Percentiles rank a stretch among this genome's conserved stretches.
Conservation (phyloP, 2,888 invertebrate genomes). For the Fissipunctia ypsillon region DNA sequence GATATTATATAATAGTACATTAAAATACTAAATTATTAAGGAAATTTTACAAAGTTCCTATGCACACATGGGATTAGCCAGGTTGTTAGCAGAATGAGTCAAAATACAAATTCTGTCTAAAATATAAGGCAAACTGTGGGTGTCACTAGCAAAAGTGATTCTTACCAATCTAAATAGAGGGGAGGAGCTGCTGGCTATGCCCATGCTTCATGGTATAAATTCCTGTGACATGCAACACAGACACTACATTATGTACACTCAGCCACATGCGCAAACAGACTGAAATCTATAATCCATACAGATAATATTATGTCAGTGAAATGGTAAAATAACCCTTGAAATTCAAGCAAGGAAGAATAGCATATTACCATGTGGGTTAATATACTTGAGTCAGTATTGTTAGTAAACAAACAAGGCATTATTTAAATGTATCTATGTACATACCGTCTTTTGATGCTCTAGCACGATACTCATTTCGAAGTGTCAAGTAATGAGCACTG, state of each 20-base stretch:
- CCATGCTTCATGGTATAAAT: constrained; percentile 24
- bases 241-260: constrained; percentile 13
- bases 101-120: constrained; percentile 2
- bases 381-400: constrained; percentile 19
- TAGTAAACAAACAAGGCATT: constrained; percentile 16
- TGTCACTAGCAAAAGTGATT: constrained; percentile 4
- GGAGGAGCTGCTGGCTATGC: constrained; percentile 25
- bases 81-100: constrained; percentile 23
- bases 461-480: constrained; percentile 87
- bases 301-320: neutral
- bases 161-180: constrained; percentile 15
- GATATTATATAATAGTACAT: neutral
- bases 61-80: constrained; percentile 15
- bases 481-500: constrained; percentile 91
- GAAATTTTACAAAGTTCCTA: neutral
- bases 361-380: neutral
- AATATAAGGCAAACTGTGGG: neutral
- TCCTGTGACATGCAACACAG: constrained; percentile 18
- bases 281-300: constrained; percentile 18
- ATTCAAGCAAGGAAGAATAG: constrained; percentile 6
- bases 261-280: constrained; percentile 17
- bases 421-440: constrained; percentile 20
- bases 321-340: neutral
- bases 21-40: neutral
- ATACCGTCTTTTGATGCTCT: constrained; percentile 80